Base-by-base conservation (phyloP, 2,888 invertebrate species). In the Dasysyrphus albostriatus region DNA sequence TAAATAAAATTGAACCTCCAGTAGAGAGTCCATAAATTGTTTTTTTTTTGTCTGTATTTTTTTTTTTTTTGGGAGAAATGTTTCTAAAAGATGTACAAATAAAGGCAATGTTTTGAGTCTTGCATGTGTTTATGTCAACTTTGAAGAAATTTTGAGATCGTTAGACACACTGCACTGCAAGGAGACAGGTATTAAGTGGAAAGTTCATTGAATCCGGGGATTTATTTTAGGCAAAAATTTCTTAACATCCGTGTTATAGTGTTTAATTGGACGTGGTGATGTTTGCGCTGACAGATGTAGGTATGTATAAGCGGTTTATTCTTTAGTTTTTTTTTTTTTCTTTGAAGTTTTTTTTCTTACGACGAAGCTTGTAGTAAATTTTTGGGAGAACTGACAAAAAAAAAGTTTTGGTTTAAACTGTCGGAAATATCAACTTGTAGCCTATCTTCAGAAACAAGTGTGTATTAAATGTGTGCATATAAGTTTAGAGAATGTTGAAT, bases 51-150 rank as follows among this genome's bases (percentile, higher is more conserved):
- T 3, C 5, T 8, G 7, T 34, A 2, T 2, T 29, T 54, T 54
- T n/a, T 37, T n/a, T n/a, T n/a, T n/a, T n/a, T n/a, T n/a, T n/a
- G n/a, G 37, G 12, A 61, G 14, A 19, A 51, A 42, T 77, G n/a
- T 39, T 42, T 58, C 69, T 49, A 78, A 74, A 24, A 39, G 24
- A 65, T 65, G 58, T 75, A 83, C 83, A 78, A 78, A 67, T 73
- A 67, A 67, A 69, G 74, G 74, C 24, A 14, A 19, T 49, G 29
- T 32, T 73, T 74, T 78, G 58, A 78, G 12, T 19, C 32, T 69
- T 73, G 70, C 77, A 65, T 83, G 73, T 83, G 83, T 67, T 78
- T 79, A 61, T 79, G 79, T 75, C 79, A 83, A 75, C 79, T 74
- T 65, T 74, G 70, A 75, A 61, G 74, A 61, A 58, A 72, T 32